These are phyloP conservation scores for Hassar affinis DNA, from an alignment of 2,113 vertebrate species.

Conservation along the genomic window DNA sequence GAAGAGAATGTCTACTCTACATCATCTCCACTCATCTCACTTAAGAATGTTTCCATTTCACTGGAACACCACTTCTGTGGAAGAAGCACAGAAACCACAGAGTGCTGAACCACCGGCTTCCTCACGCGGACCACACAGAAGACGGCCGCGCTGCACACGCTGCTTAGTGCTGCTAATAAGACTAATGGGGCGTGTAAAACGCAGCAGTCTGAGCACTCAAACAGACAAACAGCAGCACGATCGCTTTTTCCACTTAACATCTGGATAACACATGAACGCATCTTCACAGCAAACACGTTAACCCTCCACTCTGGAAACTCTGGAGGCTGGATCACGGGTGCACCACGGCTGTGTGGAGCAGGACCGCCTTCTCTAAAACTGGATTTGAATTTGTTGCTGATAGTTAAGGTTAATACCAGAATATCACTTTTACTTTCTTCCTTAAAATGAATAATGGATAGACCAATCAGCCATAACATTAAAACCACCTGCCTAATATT, in stretches of 20 bases:
- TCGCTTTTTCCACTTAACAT: neutral
- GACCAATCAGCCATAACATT: no score
- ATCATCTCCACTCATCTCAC: neutral
- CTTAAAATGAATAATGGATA: neutral
- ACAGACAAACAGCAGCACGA: neutral
- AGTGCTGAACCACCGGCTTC: neutral
- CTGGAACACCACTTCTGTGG: conserved; percentile 5
- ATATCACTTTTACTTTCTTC: neutral
- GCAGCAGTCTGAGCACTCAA: neutral
- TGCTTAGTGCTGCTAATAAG: conserved; percentile 1
- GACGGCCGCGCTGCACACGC: neutral
- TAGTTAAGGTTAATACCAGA: neutral
- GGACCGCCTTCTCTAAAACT: neutral
- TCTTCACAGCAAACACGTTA: neutral
- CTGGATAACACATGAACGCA: neutral
- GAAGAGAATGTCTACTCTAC: neutral
- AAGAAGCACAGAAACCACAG: conserved; percentile 1
- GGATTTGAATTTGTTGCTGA: neutral
- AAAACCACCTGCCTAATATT: no score
- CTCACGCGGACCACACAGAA: neutral
- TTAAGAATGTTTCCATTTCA: neutral
- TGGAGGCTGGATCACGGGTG: neutral
- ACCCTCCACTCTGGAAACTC: neutral
- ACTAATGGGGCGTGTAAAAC: neutral
- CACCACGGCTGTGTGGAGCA: neutral